Percentiles rank a stretch among this genome's conserved stretches.
phyloP scores from a whole-genome alignment of 2,888 invertebrate genomes.

The Yponomeuta evonymella region DNA sequence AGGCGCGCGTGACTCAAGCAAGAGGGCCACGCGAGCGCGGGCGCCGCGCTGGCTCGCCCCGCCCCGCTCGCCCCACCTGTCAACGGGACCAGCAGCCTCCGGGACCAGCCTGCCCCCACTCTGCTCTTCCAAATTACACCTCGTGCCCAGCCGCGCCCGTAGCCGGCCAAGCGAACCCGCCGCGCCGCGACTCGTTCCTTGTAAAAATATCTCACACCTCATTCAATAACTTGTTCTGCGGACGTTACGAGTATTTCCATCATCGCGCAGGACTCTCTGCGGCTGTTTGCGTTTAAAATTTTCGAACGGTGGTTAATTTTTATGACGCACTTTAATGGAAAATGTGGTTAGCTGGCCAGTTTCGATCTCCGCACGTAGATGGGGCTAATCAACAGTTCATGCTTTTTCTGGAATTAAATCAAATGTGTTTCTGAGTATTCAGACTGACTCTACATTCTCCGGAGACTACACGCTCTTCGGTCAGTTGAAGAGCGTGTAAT shows the following conservation, averaged over 20 bases:
- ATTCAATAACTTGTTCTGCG: conserved; percentile 32
- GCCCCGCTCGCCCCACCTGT: conserved; percentile 45
- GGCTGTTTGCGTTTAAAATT: conserved; percentile 37
- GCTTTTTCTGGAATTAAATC: conserved; percentile 1
- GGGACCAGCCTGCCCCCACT: conserved; percentile 25
- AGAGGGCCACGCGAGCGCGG: conserved; percentile 73
- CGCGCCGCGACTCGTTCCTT: conserved; percentile 37
- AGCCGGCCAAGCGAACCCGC: background rate
- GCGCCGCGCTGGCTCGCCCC: conserved; percentile 48
- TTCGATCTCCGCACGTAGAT: conserved; percentile 18
- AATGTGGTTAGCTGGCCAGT: conserved; percentile 24
- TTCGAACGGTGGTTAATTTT: conserved; percentile 5
- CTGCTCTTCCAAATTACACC: conserved; percentile 19
- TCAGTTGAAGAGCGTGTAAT: conserved; percentile 6
- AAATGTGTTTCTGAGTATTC: conserved; percentile 2
- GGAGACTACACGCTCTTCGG: background rate
- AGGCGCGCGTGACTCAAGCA: conserved; percentile 74
- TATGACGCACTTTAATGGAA: background rate
- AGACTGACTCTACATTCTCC: background rate
- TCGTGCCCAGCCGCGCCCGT: conserved; percentile 4
- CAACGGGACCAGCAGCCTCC: conserved; percentile 36
- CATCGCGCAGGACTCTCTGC: conserved; percentile 24
- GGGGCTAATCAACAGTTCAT: conserved; percentile 19
- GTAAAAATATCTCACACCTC: conserved; percentile 41
- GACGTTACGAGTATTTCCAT: conserved; percentile 21